These are phyloP conservation scores for Odontesthes bonariensis DNA, from an alignment of 2,113 vertebrate species.

Conservation along the genomic window DNA sequence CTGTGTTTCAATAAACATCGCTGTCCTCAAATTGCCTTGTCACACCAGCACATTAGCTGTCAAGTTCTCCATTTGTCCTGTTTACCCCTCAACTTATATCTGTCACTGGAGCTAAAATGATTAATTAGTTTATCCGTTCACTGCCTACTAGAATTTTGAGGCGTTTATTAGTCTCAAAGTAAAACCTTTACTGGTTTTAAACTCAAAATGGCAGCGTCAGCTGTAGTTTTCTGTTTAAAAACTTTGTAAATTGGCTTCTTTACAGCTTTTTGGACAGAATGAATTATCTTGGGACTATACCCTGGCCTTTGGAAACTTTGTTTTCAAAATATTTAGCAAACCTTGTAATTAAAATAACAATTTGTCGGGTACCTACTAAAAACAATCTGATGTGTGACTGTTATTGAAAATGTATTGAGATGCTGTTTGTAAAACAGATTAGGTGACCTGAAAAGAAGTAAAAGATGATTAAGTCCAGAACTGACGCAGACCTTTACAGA, in stretches of 20 bases:
- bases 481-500: too few species aligned
- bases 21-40: slow-evolving; percentile 65
- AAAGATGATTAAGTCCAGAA: background rate
- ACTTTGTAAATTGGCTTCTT: background rate
- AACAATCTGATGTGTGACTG: too few species aligned
- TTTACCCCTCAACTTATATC: background rate
- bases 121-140: background rate
- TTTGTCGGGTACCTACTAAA: too few species aligned
- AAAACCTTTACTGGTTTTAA: background rate
- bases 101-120: background rate
- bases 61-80: background rate
- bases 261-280: too few species aligned
- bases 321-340: too few species aligned
- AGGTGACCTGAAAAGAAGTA: background rate
- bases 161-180: background rate
- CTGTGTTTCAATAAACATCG: background rate
- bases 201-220: background rate
- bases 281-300: too few species aligned
- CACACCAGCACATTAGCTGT: slow-evolving; percentile 60
- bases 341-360: too few species aligned
- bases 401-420: background rate
- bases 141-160: background rate
- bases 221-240: background rate
- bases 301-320: too few species aligned
- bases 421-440: background rate